Percentiles rank a stretch among this genome's conserved stretches.
phyloP scores from a whole-genome alignment of 2,888 invertebrate species.

The Volucella zonaria region DNA sequence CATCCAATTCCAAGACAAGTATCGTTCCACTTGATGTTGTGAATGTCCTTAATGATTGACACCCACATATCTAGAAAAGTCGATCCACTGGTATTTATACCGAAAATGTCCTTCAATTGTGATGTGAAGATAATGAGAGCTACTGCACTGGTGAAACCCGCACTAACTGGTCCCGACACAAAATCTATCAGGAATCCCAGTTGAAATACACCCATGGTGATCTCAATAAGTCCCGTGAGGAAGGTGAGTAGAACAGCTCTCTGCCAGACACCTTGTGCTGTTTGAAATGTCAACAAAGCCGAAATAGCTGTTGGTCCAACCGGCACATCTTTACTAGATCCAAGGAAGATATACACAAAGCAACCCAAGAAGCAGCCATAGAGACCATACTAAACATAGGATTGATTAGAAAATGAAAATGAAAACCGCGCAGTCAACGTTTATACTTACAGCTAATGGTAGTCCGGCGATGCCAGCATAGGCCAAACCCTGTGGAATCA shows the following conservation, averaged over 20 bases:
- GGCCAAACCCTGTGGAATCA: conserved; percentile 91
- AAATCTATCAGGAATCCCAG: conserved; percentile 95
- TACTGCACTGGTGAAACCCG: conserved; percentile 94
- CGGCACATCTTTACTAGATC: conserved; percentile 95
- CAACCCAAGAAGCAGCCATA: conserved; percentile 96
- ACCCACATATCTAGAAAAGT: conserved; percentile 92
- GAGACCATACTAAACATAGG: conserved; percentile 89
- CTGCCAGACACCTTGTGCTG: conserved; percentile 86
- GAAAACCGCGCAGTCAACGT: too few species aligned
- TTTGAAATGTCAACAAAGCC: conserved; percentile 92
- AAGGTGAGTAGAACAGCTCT: conserved; percentile 89
- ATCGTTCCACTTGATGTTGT: conserved; percentile 88
- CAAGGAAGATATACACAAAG: conserved; percentile 94
- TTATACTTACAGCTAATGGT: conserved; percentile 85
- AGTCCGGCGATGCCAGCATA: conserved; percentile 91
- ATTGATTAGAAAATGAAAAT: neutral
- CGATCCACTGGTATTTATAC: conserved; percentile 88
- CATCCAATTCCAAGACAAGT: conserved; percentile 89
- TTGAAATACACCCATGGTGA: conserved; percentile 92
- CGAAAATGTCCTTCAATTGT: conserved; percentile 92
- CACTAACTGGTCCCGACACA: conserved; percentile 94
- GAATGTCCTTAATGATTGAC: conserved; percentile 88
- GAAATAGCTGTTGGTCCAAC: conserved; percentile 97
- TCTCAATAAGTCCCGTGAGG: conserved; percentile 88
- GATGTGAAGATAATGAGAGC: conserved; percentile 94